phyloP scores from a whole-genome alignment of 2,888 invertebrate species.

The Calameuta idolon region DNA sequence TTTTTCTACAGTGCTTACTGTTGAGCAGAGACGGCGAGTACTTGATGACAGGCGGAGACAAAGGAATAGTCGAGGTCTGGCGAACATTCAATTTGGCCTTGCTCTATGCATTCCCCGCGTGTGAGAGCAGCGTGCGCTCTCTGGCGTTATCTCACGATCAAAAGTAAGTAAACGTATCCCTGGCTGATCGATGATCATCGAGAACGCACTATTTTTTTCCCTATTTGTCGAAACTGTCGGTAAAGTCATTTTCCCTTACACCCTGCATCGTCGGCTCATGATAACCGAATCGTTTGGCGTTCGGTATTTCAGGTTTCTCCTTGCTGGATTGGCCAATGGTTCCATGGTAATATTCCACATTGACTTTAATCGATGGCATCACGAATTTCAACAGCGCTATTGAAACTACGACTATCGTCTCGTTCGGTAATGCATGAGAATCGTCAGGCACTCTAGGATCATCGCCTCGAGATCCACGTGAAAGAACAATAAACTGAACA shows the following conservation, averaged over 20 bases:
- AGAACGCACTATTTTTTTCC: neutral
- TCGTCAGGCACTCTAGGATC: neutral
- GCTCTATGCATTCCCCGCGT: constrained; percentile 97
- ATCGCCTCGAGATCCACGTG: neutral
- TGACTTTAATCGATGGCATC: constrained; percentile 99
- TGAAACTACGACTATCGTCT: constrained; percentile 67
- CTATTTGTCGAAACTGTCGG: neutral
- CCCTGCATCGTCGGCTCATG: neutral
- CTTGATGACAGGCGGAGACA: constrained; percentile 96
- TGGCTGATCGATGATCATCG: neutral
- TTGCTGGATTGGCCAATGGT: constrained; percentile 97
- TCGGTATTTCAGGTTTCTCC: constrained; percentile 82
- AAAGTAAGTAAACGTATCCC: constrained; percentile 78
- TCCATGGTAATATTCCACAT: constrained; percentile 99
- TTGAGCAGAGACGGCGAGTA: constrained; percentile 99
- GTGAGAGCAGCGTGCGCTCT: constrained; percentile 94
- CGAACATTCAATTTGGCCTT: constrained; percentile 96
- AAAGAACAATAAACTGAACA: neutral
- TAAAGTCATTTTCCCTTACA: neutral
- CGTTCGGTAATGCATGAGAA: constrained; percentile 22
- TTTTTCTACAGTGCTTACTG: constrained; percentile 80
- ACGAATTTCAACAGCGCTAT: constrained; percentile 95
- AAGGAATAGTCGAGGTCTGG: constrained; percentile 98
- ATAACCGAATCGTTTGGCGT: neutral
- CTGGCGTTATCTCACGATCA: constrained; percentile 98